Conservation (phyloP, 35 echinoderm and acorn worm genomes). For the Nesometra sesokonis region DNA sequence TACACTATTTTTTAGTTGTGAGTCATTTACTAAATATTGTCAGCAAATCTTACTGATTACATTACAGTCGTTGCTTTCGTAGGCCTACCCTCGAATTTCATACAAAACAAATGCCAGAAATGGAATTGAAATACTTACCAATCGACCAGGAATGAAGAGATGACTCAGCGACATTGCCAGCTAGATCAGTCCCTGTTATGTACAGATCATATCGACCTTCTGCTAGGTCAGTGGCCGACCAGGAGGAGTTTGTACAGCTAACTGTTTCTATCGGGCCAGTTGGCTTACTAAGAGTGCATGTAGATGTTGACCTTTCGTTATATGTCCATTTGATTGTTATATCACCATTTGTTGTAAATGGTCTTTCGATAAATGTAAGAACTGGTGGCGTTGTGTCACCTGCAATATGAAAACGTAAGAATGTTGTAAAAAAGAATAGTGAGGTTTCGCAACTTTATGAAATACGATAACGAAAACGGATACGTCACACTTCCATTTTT, state of each 20-base stretch:
- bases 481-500: no score
- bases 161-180: background rate
- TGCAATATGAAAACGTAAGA: background rate
- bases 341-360: background rate
- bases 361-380: background rate
- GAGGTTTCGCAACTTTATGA: no score
- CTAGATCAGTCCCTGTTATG: background rate
- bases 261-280: background rate
- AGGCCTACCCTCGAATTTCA: no score
- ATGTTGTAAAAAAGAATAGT: background rate
- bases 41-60: no score
- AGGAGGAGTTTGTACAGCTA: background rate
- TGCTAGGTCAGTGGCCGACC: background rate
- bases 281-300: background rate
- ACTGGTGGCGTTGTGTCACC: conserved; percentile 5
- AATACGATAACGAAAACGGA: no score
- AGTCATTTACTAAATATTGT: no score
- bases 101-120: no score
- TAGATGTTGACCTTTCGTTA: background rate
- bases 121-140: conserved; percentile 10
- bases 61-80: no score
- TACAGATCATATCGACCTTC: conserved; percentile 3
- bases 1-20: no score
- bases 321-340: conserved; percentile 7
- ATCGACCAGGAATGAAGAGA: background rate